phyloP scores from a whole-genome alignment of 2,888 invertebrate genomes.

The Xylocampa areola region DNA sequence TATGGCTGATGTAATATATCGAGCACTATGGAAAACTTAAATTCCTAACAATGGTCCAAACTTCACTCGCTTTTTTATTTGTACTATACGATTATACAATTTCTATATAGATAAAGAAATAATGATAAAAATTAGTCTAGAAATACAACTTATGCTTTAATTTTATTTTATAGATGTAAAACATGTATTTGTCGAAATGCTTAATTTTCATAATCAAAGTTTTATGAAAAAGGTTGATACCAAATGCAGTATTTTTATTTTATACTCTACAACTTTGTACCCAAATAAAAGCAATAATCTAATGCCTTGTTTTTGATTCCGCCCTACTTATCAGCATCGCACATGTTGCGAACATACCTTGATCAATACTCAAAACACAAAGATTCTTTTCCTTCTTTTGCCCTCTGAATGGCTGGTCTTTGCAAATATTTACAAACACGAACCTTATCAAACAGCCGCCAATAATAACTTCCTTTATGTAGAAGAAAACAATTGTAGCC shows the following conservation, averaged over 20 bases:
- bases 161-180: constrained; percentile 85
- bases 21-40: constrained; percentile 87
- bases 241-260: constrained; percentile 90
- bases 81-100: constrained; percentile 88
- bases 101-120: constrained; percentile 86
- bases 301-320: constrained; percentile 63
- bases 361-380: constrained; percentile 31
- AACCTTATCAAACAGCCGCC: constrained; percentile 67
- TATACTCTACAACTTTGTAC: constrained; percentile 89
- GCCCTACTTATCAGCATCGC: constrained; percentile 21
- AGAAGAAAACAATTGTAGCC: constrained; percentile 46
- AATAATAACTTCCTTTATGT: constrained; percentile 66
- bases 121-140: constrained; percentile 79
- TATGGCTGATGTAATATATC: constrained; percentile 83
- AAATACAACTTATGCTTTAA: constrained; percentile 86
- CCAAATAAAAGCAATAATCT: constrained; percentile 88
- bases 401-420: constrained; percentile 49
- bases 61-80: constrained; percentile 89
- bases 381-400: constrained; percentile 53
- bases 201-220: constrained; percentile 88
- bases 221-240: constrained; percentile 87
- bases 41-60: constrained; percentile 90
- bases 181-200: constrained; percentile 87
- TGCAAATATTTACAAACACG: constrained; percentile 75
- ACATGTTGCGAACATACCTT: constrained; percentile 21